These are phyloP conservation scores for Ceyx cyanopectus DNA, from an alignment of 2,113 vertebrate genomes.

Conservation along the genomic window DNA sequence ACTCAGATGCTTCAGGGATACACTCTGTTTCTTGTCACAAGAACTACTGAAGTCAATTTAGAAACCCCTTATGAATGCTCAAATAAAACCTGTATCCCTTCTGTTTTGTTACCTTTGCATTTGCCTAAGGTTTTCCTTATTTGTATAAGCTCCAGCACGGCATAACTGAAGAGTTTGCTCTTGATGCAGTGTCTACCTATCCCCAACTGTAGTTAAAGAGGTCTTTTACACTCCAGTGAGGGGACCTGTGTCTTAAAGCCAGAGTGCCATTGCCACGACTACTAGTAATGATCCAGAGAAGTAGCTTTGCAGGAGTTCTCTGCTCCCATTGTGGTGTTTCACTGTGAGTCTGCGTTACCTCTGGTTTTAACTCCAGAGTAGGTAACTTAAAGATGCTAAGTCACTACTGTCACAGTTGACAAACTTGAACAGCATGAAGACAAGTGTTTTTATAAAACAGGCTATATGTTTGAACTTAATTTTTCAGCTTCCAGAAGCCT, in stretches of 20 bases:
- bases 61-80: background rate
- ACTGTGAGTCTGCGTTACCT: background rate
- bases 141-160: background rate
- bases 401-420: background rate
- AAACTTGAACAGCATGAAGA: background rate
- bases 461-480: background rate
- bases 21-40: background rate
- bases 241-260: background rate
- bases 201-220: background rate
- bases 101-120: background rate
- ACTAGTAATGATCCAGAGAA: background rate
- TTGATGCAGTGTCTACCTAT: background rate
- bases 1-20: background rate
- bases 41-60: background rate
- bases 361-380: background rate
- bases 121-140: background rate
- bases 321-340: background rate
- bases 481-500: background rate
- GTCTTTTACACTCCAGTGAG: background rate
- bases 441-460: background rate
- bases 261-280: background rate
- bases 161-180: background rate
- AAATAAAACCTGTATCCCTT: background rate
- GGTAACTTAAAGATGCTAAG: background rate
- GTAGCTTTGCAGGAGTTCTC: background rate